Percentiles rank a stretch among this genome's conserved stretches.
Conservation (phyloP, 1,140 invertebrate species). For the Drosophila arizonae region DNA sequence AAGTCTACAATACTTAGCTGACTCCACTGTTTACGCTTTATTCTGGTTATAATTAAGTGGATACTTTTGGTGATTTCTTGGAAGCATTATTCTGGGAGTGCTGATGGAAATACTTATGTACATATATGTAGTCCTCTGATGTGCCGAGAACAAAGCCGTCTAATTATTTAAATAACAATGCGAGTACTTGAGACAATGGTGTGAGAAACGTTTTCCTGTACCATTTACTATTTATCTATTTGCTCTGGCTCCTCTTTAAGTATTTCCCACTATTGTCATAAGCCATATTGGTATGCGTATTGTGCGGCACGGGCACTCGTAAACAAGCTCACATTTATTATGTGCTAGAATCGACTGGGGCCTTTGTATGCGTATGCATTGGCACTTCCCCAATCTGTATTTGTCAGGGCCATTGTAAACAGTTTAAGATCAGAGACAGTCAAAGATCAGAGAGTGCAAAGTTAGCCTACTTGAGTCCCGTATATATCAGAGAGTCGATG, state of each 20-base stretch:
- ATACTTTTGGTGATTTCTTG: constrained; percentile 9
- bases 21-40: background rate
- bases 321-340: constrained; percentile 33
- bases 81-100: constrained; percentile 1
- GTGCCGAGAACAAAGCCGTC: constrained; percentile 27
- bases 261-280: constrained; percentile 51
- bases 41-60: background rate
- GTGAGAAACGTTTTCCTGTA: constrained; percentile 33
- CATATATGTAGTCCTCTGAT: constrained; percentile 1
- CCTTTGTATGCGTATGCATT: constrained; percentile 46
- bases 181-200: constrained; percentile 49
- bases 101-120: background rate
- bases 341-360: constrained; percentile 56
- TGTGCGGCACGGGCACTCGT: constrained; percentile 23
- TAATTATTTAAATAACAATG: constrained; percentile 51
- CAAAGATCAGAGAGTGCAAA: constrained; percentile 48
- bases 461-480: no score
- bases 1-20: no score
- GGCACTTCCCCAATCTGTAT: constrained; percentile 48
- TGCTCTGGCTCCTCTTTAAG: constrained; percentile 24
- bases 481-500: no score
- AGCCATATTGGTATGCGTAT: constrained; percentile 30
- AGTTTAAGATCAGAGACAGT: constrained; percentile 55
- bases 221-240: constrained; percentile 32
- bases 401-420: constrained; percentile 71